Evolutionary conservation across 2,797 vertebrate species (phyloP).

Genomic region (Protonibea diacanthus): DNA sequence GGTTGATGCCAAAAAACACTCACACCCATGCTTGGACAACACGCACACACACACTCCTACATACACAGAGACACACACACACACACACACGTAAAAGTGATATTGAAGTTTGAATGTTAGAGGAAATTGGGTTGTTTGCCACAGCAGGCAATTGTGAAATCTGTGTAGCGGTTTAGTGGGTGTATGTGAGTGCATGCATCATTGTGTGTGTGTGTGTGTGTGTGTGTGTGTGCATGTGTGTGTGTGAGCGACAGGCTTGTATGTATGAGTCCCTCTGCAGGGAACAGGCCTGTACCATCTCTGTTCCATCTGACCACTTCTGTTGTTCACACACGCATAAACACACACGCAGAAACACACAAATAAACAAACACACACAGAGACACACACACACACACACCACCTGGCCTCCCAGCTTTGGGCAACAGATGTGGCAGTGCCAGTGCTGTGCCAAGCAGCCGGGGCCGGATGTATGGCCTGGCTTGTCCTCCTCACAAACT

Average conservation of each 20-base stretch:
- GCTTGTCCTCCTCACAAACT: slow-evolving; percentile 79
- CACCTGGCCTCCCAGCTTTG: slow-evolving; percentile 89
- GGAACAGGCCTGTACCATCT: slow-evolving; percentile 82
- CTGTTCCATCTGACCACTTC: slow-evolving; percentile 83
- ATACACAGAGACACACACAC: slow-evolving; percentile 34
- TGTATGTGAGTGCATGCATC: slow-evolving; percentile 49
- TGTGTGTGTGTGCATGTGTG: slow-evolving; percentile 37
- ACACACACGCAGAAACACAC: slow-evolving; percentile 48
- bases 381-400: slow-evolving; percentile 67
- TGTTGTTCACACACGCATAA: slow-evolving; percentile 72
- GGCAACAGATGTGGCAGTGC: slow-evolving; percentile 89
- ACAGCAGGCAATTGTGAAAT: slow-evolving; percentile 78
- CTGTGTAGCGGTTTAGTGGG: slow-evolving; percentile 69
- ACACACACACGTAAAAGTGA: slow-evolving; percentile 26
- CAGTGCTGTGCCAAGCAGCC: slow-evolving; percentile 86
- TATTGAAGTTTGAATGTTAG: slow-evolving; percentile 71
- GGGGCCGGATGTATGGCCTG: slow-evolving; percentile 87
- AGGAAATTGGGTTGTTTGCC: slow-evolving; percentile 78
- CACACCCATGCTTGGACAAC: slow-evolving; percentile 28
- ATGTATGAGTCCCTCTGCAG: slow-evolving; percentile 82
- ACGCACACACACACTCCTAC: slow-evolving; percentile 18
- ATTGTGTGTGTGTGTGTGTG: slow-evolving; percentile 34
- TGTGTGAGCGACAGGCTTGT: slow-evolving; percentile 69
- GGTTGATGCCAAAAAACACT: slow-evolving; percentile 66
- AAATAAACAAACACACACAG: slow-evolving; percentile 42